Base-by-base conservation (phyloP, 2,113 vertebrate genomes). In the Cyanoderma ruficeps region DNA sequence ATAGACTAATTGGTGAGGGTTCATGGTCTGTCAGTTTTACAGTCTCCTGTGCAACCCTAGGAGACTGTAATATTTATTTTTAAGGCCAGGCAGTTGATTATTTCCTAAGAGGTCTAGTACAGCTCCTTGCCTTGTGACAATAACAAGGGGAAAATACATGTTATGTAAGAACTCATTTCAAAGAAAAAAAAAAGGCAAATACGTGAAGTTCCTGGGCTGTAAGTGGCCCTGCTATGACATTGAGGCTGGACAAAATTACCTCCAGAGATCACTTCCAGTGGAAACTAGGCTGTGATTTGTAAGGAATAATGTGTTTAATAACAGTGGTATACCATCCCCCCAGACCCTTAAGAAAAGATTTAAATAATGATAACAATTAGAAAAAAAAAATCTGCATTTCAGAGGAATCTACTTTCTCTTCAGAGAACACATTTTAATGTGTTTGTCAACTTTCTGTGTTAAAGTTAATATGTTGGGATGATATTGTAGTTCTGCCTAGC, bases 251-350 rank as follows among this genome's bases (percentile, higher is more conserved):
- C 8, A 30, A 74, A 31, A 13, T 61, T 20, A 75, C 16, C 11
- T 65, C 24, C 5, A 33, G 27, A 56, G 16, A 10, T 35, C n/a
- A 6, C 27, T 77, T 92, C 7, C 4, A 23, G 2, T 23, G 41
- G 28, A 31, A 68, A 35, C 3, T 3, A 15, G 33, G 31, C 22
- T 69, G 19, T 35, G 11, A 56, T 53, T 64, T 53, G 7, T 47
- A 56, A 60, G 21, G 59, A 84, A 60, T 64, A 70, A 57, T 46
- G 2, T 53, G 9, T 50, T 76, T 17, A 69, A 27, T 79, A 33
- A 35, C 12, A 46, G 10, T 60, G 17, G 15, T 50, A 70, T 65
- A 27, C 13, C 2, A 2, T 28, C 2, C 2, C 4, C 2, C 3
- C 3, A 35, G 18, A 21, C 14, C 9, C 15, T 23, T 65, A 15